These are phyloP conservation scores for Calycopis cecrops DNA, from an alignment of 1,140 invertebrate species.

Conservation along the genomic window DNA sequence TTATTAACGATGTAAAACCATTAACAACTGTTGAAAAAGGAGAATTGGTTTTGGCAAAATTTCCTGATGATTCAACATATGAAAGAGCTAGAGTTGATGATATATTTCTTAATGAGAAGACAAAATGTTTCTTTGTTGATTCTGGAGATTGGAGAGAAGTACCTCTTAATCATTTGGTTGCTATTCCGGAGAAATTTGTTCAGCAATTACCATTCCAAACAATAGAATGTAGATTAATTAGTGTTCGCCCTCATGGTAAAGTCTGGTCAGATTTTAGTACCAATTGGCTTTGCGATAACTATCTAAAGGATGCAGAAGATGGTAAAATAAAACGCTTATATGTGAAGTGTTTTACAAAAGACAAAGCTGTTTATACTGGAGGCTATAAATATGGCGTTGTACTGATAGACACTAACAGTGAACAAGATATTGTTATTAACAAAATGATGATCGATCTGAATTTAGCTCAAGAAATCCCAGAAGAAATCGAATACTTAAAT, in stretches of 20 bases:
- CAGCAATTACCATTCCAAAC: slow-evolving; percentile 63
- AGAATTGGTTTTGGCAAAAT: slow-evolving; percentile 60
- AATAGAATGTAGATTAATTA: slow-evolving; percentile 66
- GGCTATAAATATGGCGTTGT: slow-evolving; percentile 60
- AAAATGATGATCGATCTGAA: slow-evolving; percentile 50
- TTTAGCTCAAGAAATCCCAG: slow-evolving; percentile 38
- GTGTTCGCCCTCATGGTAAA: slow-evolving; percentile 43
- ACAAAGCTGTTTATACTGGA: slow-evolving; percentile 44
- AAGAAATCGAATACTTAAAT: slow-evolving; percentile 45
- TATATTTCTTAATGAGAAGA: slow-evolving; percentile 29
- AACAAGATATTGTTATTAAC: slow-evolving; percentile 51
- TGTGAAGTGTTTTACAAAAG: slow-evolving; percentile 55
- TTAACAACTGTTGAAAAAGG: slow-evolving; percentile 31
- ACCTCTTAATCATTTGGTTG: slow-evolving; percentile 32
- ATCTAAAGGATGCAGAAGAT: slow-evolving; percentile 32
- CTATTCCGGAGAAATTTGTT: slow-evolving; percentile 52
- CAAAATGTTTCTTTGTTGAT: slow-evolving; percentile 69
- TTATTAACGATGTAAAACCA: slow-evolving; percentile 28
- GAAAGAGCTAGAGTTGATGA: slow-evolving; percentile 59
- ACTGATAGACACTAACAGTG: slow-evolving; percentile 48
- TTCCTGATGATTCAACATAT: slow-evolving; percentile 48
- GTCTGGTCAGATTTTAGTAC: slow-evolving; percentile 54
- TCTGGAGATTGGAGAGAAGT: slow-evolving; percentile 56
- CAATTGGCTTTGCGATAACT: slow-evolving; percentile 54
- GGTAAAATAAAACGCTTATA: slow-evolving; percentile 49